Evolutionary conservation across 2,888 invertebrate species (phyloP).

Genomic region (Rhogogaster chlorosoma): DNA sequence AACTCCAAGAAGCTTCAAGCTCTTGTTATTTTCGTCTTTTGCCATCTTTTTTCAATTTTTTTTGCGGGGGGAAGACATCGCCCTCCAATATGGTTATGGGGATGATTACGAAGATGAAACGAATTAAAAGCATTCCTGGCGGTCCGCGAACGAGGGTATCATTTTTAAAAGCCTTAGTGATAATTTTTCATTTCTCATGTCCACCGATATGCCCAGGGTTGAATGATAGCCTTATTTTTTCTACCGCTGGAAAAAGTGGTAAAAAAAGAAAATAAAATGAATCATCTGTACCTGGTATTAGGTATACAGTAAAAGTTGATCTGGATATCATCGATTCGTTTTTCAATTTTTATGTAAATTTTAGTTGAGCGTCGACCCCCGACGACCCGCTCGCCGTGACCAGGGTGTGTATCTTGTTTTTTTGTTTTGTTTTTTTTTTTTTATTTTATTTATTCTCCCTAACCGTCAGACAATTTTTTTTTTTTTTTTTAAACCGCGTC

Average conservation of each 20-base stretch:
- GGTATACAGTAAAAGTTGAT: not conserved
- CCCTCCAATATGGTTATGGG: not conserved
- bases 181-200: not conserved
- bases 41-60: not conserved
- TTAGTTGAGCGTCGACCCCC: conserved; percentile 36
- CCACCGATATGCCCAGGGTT: not conserved
- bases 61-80: not conserved
- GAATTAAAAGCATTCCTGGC: not conserved
- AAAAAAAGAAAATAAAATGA: not conserved
- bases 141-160: not conserved
- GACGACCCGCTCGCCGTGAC: not conserved
- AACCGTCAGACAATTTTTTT: conserved; percentile 34
- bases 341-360: conserved; percentile 63
- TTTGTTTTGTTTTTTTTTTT: conserved; percentile 26
- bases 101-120: not conserved
- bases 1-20: not conserved
- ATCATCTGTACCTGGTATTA: not conserved
- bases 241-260: not conserved
- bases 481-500: conserved; percentile 26
- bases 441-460: conserved; percentile 25
- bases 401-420: conserved; percentile 35
- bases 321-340: conserved; percentile 24
- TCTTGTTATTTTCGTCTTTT: not conserved
- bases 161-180: not conserved
- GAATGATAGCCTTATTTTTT: not conserved